Evolutionary conservation across 2,113 vertebrate species (phyloP), one percentile per base, ranked within the genome.

Genomic region (Seriola aureovittata): DNA sequence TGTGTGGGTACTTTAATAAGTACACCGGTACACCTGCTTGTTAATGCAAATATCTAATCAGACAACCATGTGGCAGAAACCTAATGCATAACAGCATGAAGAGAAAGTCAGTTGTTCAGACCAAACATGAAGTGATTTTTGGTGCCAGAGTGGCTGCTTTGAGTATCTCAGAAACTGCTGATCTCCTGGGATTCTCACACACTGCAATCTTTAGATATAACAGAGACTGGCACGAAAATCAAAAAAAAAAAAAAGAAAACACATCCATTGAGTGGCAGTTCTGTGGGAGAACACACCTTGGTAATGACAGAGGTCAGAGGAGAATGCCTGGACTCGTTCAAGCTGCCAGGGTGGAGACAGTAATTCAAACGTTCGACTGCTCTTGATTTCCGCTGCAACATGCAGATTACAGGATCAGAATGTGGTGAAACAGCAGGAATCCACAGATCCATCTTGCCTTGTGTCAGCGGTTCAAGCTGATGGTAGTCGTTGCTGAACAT

Each of bases 141-240:
- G 40, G 5, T 14, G 21, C 32, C 29, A 55, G 32, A 38, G 7
- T n/a, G 9, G 23, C 14, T 13, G 48, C 11, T 70, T 38, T 38
- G 34, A 57, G 11, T 40, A 10, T 57, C 11, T 50, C 32, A 21
- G 32, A 14, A 38, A 19, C 19, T 59, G 6, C 34, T 54, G 4
- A 10, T 70, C 68, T 55, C 50, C 69, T 57, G 69, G 52, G 34
- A 42, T 55, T 71, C 29, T 58, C 21, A 5, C 7, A 42, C n/a
- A 29, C 34, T 17, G 23, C 4, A 42, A 2, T 58, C 13, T 42
- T 4, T 17, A 7, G n/a, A 38, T 38, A 21, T 34, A 5, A 19
- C 5, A 67, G 23, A 23, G 1, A 38, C 17, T 29, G 29, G 29
- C 29, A 29, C 2, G 29, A 29, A 29, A 29, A 29, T 2, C 29